Base-by-base conservation (phyloP, 2,113 vertebrate genomes). In the Scomber scombrus region DNA sequence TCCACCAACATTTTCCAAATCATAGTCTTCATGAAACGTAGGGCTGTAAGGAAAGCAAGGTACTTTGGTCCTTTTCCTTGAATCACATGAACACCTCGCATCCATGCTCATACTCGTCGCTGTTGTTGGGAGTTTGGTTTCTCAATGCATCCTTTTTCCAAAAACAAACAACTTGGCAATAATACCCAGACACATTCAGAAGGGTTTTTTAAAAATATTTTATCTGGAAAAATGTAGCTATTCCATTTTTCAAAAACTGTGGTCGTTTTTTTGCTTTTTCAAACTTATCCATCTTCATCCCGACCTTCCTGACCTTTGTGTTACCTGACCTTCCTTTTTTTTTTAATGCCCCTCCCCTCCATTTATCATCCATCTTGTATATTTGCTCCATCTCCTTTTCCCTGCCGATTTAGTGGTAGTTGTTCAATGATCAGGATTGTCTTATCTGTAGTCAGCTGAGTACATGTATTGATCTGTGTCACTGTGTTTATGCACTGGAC, bases 401-500 rank as follows among this genome's bases (percentile, higher is more conserved):
- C 85, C 86, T 88, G 90, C 91, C 84, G 77, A 90, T 93, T 77
- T 92, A 91, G 94, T 93, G 88, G 87, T 95, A 91, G 93, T 94
- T 87, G 90, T 94, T 92, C 80, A 89, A 92, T 93, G 93, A 92
- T 94, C 89, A 93, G 93, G 93, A 94, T 94, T 92, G 92, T 93
- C 91, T 93, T 92, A 85, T 93, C 89, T 93, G 93, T 94, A 94
- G 93, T 93, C 93, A 92, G 86, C 90, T 76, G 91, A 93, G 91
- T 95, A 94, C 93, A 94, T 95, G 92, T 94, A 94, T 92, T 93
- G 89, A 92, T 94, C 91, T 93, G 90, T 93, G 94, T 95, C 95
- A 95, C 94, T 95, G 95, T 97, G 95, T 93, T 97, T 95, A 97
- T 97, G 97, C 97, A 98, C 97, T 98, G 97, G 97, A 97, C 96